These are phyloP conservation scores for Sebastes dallii DNA, from an alignment of 2,797 vertebrate species.

Conservation along the genomic window DNA sequence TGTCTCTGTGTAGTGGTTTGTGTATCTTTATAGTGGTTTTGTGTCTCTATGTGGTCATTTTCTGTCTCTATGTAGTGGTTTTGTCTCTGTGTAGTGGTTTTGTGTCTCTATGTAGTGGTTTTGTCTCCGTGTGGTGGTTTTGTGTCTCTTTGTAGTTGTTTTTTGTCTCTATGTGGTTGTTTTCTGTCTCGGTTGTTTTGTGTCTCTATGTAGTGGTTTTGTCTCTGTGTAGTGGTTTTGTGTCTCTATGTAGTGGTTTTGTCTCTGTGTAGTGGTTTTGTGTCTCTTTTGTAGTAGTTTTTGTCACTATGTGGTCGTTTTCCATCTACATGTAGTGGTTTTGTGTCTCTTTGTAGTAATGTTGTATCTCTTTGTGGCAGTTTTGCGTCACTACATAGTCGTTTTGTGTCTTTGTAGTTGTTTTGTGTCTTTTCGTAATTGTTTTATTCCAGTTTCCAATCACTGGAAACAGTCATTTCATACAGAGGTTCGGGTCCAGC, in stretches of 20 bases:
- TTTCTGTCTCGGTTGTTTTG: neutral
- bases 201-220: neutral
- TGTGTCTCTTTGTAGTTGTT: neutral
- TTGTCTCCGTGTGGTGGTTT: neutral
- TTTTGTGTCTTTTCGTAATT: neutral
- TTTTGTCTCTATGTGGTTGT: neutral
- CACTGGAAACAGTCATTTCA: neutral
- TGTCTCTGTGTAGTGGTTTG: neutral
- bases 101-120: neutral
- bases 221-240: neutral
- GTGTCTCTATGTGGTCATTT: neutral
- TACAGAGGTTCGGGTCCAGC: neutral
- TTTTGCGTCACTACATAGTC: too few relatives aligned
- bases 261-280: too few relatives aligned
- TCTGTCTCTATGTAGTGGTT: neutral
- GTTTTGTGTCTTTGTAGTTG: too few relatives aligned
- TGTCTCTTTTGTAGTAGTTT: neutral
- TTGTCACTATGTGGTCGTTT: neutral
- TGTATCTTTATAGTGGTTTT: neutral
- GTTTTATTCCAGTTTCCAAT: neutral
- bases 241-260: neutral
- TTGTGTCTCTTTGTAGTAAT: too few relatives aligned
- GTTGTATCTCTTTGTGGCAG: too few relatives aligned
- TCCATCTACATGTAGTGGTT: neutral
- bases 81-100: too few relatives aligned